A percentile compares a stretch with the other conserved stretches of the same genome.
phyloP scores from a whole-genome alignment of 2,888 invertebrate genomes.

The Hemicrepidius hirtus region DNA sequence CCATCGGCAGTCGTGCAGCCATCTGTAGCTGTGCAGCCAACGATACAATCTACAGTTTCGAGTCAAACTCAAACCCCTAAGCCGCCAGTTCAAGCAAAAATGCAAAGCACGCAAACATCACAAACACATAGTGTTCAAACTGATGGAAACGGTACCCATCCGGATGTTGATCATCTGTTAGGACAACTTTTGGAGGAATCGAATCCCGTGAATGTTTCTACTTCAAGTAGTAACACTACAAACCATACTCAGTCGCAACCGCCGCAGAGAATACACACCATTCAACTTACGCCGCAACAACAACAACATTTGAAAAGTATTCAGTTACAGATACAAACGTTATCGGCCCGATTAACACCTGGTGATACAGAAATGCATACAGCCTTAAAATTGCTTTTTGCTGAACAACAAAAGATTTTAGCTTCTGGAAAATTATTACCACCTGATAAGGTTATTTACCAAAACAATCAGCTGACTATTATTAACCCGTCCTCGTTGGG shows the following conservation, averaged over 20 bases:
- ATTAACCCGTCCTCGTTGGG: conserved; percentile 66
- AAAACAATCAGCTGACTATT: conserved; percentile 73
- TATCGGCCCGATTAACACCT: conserved; percentile 75
- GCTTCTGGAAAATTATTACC: conserved; percentile 82
- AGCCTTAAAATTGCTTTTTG: conserved; percentile 73
- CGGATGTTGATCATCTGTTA: conserved; percentile 68
- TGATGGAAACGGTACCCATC: conserved; percentile 61
- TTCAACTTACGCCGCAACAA: conserved; percentile 83
- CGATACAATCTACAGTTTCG: conserved; percentile 55
- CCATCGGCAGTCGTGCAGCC: conserved; percentile 60
- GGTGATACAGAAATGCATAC: conserved; percentile 68
- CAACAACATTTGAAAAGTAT: conserved; percentile 79
- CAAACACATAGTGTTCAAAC: conserved; percentile 44
- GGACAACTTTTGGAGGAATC: conserved; percentile 69
- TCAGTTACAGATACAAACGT: conserved; percentile 81
- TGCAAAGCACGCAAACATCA: conserved; percentile 53
- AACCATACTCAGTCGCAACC: conserved; percentile 62
- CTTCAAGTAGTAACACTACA: conserved; percentile 40
- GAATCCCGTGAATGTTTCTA: conserved; percentile 45
- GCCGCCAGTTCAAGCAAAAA: conserved; percentile 46
- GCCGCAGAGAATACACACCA: conserved; percentile 80
- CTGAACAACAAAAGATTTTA: conserved; percentile 83
- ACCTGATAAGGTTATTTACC: conserved; percentile 73
- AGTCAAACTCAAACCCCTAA: conserved; percentile 52
- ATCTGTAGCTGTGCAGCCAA: conserved; percentile 66